These are phyloP conservation scores for Cyclura pinguis DNA, from an alignment of 2,797 vertebrate genomes.

Conservation along the genomic window DNA sequence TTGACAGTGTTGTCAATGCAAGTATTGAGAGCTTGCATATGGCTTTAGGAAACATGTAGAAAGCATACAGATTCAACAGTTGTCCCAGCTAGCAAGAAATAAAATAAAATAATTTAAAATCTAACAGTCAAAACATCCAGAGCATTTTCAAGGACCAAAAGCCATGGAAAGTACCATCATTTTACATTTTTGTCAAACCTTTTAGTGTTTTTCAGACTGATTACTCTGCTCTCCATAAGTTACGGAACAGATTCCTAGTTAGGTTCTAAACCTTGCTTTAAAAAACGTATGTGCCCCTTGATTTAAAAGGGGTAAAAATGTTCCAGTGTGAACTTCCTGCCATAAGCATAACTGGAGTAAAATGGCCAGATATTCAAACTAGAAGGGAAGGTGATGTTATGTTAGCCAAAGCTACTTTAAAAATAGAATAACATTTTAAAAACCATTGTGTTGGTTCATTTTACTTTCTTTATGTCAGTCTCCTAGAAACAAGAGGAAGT, in stretches of 20 bases:
- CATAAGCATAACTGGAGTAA: background rate
- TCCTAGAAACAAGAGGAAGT: conserved; percentile 36
- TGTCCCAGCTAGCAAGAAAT: background rate
- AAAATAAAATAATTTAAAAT: background rate
- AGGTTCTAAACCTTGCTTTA: background rate
- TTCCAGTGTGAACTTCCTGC: no score
- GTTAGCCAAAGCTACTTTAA: background rate
- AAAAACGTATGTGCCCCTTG: background rate
- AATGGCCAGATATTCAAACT: background rate
- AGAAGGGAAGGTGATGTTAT: background rate
- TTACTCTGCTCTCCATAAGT: background rate
- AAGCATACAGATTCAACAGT: background rate
- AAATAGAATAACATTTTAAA: background rate
- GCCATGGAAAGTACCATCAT: no score
- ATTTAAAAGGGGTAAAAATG: background rate
- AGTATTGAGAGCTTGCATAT: background rate
- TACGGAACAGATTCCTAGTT: background rate
- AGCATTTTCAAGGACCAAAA: no score
- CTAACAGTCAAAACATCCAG: no score
- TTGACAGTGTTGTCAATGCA: background rate
- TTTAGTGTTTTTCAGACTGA: no score
- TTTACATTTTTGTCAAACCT: background rate
- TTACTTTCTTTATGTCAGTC: conserved; percentile 22
- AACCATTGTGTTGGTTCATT: conserved; percentile 39
- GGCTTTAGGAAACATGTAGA: background rate